Evolutionary conservation across 2,797 vertebrate species (phyloP).

Genomic region (Uromys caudimaculatus): DNA sequence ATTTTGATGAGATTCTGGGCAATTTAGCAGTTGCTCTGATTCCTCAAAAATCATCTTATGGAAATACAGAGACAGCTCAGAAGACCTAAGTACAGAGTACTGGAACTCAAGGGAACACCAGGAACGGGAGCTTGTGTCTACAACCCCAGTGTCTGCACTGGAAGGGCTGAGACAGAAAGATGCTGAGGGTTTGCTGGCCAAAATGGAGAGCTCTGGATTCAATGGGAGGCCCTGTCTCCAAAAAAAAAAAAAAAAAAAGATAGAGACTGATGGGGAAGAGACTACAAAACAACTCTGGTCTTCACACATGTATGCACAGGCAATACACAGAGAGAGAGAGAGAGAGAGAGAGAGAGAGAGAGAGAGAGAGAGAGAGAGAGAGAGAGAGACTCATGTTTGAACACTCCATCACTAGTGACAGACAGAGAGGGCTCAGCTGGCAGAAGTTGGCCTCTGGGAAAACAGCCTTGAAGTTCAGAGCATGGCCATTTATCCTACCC

Average conservation of each 20-base stretch:
- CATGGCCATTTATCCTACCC: neutral
- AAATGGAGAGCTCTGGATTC: neutral
- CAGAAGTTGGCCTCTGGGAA: neutral
- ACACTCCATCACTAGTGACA: neutral
- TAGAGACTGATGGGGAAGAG: neutral
- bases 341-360: too few relatives aligned
- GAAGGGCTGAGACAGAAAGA: neutral
- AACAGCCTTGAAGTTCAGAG: neutral
- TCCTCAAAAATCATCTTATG: neutral
- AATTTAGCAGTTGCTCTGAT: neutral
- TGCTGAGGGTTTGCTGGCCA: neutral
- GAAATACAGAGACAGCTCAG: neutral
- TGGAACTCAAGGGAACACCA: neutral
- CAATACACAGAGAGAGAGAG: neutral
- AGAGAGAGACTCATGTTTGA: neutral
- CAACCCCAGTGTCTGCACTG: too few relatives aligned
- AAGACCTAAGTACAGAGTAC: neutral
- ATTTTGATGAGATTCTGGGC: neutral
- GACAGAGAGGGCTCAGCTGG: too few relatives aligned
- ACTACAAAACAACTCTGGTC: neutral
- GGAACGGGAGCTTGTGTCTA: neutral
- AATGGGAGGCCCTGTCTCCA: neutral
- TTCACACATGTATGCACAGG: neutral
- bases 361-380: too few relatives aligned
- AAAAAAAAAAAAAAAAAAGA: too few relatives aligned